Evolutionary conservation across 2,888 invertebrate species (phyloP), one percentile per base, ranked within the genome.

Genomic region (Auanema freiburgensis): DNA sequence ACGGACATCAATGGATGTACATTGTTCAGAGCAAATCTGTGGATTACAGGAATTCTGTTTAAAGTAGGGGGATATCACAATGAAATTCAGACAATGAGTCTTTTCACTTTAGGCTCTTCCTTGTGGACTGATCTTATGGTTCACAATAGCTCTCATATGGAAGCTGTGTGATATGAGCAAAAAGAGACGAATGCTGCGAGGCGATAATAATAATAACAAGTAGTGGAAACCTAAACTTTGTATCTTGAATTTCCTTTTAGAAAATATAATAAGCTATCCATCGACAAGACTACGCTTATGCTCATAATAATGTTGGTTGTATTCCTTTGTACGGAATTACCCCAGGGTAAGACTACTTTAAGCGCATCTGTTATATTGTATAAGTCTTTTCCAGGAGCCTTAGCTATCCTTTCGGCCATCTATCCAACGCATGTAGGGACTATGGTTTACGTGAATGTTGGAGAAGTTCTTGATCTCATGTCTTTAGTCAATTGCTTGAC

Each of bases 31-130:
- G 61, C 78, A 24, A 83, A 81, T 64, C 67, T 83, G 8, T 83
- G 83, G 83, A 65, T 81, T 40, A 83, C 78, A 11, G 82, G 82
- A 11, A 72, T 80, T 51, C 67, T 80, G 51, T 83, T 83, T 67
- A 81, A 82, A 69, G 80, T 78, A 42, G 25, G 11, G 0, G 23
- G 25, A 33, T 33, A 33, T 33, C 33, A 5, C 8, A 8, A 46
- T 21, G 16, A 46, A 5, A 3, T 5, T 46, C 21, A 12, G 52
- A 5, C 4, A 4, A 18, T 3, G 16, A 41, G n/a, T 8, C 49
- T 56, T 56, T 50, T 51, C 1, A 16, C 65, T 67, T 10, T 57
- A 76, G 72, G 77, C 71, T 2, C 59, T 78, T 1, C 78, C 78
- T 0, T 78, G 78, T 57, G 52, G 72, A 50, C 57, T 78, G 1